These are phyloP conservation scores for Petrocephalus sullivani DNA, from an alignment of 2,797 vertebrate species.

Conservation along the genomic window DNA sequence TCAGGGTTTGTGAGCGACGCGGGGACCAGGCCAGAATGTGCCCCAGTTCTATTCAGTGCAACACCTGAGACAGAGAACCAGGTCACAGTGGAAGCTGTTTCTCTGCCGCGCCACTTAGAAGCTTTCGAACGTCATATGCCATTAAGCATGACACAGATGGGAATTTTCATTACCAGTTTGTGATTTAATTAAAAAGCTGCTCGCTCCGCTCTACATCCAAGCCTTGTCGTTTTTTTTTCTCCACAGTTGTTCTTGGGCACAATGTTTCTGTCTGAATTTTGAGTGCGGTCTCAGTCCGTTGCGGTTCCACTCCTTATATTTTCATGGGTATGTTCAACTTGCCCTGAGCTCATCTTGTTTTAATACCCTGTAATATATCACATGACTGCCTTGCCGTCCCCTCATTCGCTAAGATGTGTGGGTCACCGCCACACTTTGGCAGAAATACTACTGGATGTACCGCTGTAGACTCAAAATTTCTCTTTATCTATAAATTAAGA, in stretches of 20 bases:
- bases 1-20: neutral
- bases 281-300: neutral
- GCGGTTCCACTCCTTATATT: neutral
- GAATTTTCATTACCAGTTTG: constrained; percentile 9
- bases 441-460: neutral
- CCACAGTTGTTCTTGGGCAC: neutral
- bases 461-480: neutral
- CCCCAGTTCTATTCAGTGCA: neutral
- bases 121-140: neutral
- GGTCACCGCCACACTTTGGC: neutral
- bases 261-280: neutral
- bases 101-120: neutral
- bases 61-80: neutral
- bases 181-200: constrained; percentile 13
- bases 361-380: neutral
- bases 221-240: neutral
- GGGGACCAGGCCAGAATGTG: neutral
- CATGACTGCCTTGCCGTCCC: neutral
- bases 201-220: neutral
- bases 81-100: constrained; percentile 1
- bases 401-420: neutral
- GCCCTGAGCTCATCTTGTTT: neutral
- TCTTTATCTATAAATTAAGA: neutral
- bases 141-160: neutral
- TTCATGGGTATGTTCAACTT: neutral